phyloP scores from a whole-genome alignment of 2,797 vertebrate species.

The Gorsachius magnificus region DNA sequence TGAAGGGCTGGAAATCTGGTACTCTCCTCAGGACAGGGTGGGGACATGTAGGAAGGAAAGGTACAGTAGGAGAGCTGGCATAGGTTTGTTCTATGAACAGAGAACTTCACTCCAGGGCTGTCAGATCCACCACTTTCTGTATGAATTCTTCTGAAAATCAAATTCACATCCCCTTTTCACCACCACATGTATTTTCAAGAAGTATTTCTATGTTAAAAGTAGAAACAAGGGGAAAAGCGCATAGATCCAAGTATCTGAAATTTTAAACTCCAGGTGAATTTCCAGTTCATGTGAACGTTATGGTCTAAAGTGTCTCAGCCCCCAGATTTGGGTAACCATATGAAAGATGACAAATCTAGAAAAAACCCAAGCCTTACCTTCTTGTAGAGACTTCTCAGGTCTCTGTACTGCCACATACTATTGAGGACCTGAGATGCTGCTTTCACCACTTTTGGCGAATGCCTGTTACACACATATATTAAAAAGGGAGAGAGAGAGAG shows the following conservation, averaged over 20 bases:
- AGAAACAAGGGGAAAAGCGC: neutral
- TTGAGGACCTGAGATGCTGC: conserved; percentile 98
- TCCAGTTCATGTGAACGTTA: neutral
- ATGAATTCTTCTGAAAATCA: neutral
- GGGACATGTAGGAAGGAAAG: neutral
- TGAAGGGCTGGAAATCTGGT: conserved; percentile 7
- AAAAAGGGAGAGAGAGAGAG: conserved; percentile 49
- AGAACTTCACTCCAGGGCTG: neutral
- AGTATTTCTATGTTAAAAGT: neutral
- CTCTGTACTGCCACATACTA: conserved; percentile 99
- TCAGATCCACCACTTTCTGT: neutral
- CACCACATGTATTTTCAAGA: neutral
- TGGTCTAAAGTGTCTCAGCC: neutral
- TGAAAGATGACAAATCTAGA: neutral
- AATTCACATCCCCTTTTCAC: neutral
- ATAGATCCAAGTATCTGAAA: neutral
- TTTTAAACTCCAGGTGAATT: neutral
- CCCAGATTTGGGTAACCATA: neutral
- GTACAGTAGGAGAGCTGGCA: neutral
- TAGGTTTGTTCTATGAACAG: neutral
- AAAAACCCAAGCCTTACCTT: conserved; percentile 84
- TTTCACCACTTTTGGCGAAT: conserved; percentile 98
- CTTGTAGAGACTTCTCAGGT: conserved; percentile 98
- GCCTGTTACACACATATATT: conserved; percentile 76
- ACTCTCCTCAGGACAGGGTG: neutral